Base-by-base conservation (phyloP, 1,140 invertebrate genomes). In the Mylabris phalerata region DNA sequence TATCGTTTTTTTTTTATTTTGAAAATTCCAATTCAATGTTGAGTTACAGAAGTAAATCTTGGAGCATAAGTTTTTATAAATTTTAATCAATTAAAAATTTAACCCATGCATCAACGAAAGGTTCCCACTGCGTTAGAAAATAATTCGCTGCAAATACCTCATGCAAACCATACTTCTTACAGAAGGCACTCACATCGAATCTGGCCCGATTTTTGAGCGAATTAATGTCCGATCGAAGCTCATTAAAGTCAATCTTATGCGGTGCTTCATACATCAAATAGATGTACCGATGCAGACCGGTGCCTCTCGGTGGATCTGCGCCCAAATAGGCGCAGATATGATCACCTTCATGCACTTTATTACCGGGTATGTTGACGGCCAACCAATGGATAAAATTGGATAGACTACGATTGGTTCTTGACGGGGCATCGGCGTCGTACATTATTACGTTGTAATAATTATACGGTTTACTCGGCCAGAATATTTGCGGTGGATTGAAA, bases 381-480 rank as follows among this genome's bases (percentile, higher is more conserved):
- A 95, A 72, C 92, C 92, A 96, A 72, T 96, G 93, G 66, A 90
- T 86, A 84, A 86, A 93, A 76, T 94, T 92, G 3, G 90, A 79
- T 62, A 83, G 86, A 45, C 80, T 87, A 0, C 84, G 89, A 32
- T 88, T 77, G 3, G 82, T 75, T 4, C 92, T 82, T 66, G 85
- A 89, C 4, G 92, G 92, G n/a, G 91, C 90, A 80, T 95, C 92
- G 3, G 91, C 91, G 80, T 93, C 91, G 86, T 66, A 19, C 84
- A 90, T 84, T 55, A 84, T 79, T 0, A 92, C 72, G 2, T 88
- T 90, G 67, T 94, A 95, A 56, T 9, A 42, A 6, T 3, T 1
- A 42, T 42, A 2, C 11, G 5, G 5, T 7, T 4, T 32, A 4
- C 4, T 32, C 7, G 27, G 27, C 27, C 27, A 32, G 4, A 4